These are phyloP conservation scores for Mellivora capensis DNA, from an alignment of 2,113 vertebrate genomes.

Conservation along the genomic window DNA sequence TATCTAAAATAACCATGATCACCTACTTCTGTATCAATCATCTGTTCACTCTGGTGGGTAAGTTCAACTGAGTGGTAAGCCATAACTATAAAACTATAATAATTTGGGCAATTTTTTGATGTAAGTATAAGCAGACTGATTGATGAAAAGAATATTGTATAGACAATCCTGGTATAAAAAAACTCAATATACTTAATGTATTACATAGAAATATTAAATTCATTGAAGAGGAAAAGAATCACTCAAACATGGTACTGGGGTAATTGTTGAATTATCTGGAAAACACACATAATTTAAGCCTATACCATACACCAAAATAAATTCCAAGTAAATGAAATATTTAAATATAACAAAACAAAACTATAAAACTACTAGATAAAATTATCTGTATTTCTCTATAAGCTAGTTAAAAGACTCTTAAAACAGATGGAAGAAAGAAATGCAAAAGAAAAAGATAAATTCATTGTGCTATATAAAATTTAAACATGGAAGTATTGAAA, in stretches of 20 bases:
- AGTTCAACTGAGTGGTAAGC: background rate
- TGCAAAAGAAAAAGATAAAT: background rate
- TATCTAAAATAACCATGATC: background rate
- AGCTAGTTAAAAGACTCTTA: background rate
- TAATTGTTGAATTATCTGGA: background rate
- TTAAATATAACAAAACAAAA: background rate
- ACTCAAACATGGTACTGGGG: background rate
- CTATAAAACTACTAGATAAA: background rate
- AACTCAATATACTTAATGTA: background rate
- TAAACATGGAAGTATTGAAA: background rate
- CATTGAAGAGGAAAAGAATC: background rate
- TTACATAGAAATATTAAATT: background rate
- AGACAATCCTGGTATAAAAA: background rate
- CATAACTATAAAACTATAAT: background rate
- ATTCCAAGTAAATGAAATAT: background rate
- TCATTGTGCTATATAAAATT: background rate
- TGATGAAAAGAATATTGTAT: background rate
- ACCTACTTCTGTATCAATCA: background rate
- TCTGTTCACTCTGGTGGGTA: background rate
- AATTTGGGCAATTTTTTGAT: background rate
- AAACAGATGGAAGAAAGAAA: background rate
- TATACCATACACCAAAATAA: background rate
- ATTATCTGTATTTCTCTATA: background rate
- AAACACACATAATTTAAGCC: background rate
- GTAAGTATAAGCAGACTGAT: background rate